Percentiles rank a stretch among this genome's conserved stretches.
Conservation (phyloP, 2,113 vertebrate genomes). For the Rhabdomys dilectus region DNA sequence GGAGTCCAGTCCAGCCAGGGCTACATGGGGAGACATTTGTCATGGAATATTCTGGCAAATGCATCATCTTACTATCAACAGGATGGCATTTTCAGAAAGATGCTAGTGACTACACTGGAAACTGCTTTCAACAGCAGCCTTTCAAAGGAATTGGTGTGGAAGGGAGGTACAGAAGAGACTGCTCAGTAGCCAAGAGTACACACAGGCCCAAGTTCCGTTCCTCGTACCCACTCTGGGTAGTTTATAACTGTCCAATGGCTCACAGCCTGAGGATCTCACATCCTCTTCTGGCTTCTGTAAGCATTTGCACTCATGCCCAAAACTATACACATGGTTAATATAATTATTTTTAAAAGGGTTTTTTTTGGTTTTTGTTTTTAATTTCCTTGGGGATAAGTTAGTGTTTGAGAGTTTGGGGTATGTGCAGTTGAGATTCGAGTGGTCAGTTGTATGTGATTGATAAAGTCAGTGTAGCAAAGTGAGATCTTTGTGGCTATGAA, state of each 20-base stretch:
- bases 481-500: not conserved
- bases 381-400: not conserved
- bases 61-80: conserved; percentile 10
- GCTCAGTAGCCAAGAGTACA: not conserved
- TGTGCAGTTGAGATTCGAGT: not conserved
- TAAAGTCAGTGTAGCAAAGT: not conserved
- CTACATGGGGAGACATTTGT: not conserved
- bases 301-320: not conserved
- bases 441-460: not conserved
- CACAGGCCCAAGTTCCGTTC: not conserved
- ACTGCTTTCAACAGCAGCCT: not conserved
- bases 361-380: not conserved
- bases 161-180: not conserved
- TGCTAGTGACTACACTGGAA: not conserved
- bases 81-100: not conserved
- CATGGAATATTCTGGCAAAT: not conserved
- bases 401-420: not conserved
- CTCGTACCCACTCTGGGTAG: not conserved
- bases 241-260: not conserved
- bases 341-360: not conserved
- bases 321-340: not conserved
- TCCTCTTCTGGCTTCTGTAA: not conserved
- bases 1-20: not conserved
- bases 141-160: no score
- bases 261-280: not conserved